phyloP scores from a whole-genome alignment of 2,113 vertebrate species.

The Piaya cayana region DNA sequence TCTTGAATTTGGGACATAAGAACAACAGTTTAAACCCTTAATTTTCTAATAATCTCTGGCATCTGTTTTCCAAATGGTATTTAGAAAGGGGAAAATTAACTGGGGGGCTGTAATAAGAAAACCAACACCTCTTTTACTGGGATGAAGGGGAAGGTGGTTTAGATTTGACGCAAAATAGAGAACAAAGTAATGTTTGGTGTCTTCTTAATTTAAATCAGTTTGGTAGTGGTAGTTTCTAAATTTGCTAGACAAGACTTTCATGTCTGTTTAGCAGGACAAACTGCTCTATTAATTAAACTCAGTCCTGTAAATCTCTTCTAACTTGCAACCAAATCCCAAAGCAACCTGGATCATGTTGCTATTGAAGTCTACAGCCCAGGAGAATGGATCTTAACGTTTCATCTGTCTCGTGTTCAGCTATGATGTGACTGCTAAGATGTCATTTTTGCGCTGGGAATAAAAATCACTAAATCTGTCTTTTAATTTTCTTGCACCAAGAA shows the following conservation, averaged over 20 bases:
- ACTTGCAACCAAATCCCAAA: conserved; percentile 13
- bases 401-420: background rate
- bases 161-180: background rate
- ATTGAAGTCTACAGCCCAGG: background rate
- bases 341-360: background rate
- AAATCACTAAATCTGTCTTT: background rate
- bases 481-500: conserved; percentile 13
- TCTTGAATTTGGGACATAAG: background rate
- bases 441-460: conserved; percentile 4
- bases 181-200: background rate
- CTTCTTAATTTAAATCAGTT: background rate
- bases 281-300: conserved; percentile 42
- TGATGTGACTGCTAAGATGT: background rate
- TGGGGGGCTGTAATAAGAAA: background rate
- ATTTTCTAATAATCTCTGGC: background rate
- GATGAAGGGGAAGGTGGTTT: background rate
- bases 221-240: background rate
- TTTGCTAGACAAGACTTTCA: background rate
- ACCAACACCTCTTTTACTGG: background rate
- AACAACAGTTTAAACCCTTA: background rate
- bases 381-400: conserved; percentile 25
- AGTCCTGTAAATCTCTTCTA: background rate
- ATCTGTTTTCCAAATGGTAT: background rate
- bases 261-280: conserved; percentile 10
- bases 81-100: background rate